phyloP scores from a whole-genome alignment of 1,140 invertebrate genomes.

The Akabosia matsudoensis region DNA sequence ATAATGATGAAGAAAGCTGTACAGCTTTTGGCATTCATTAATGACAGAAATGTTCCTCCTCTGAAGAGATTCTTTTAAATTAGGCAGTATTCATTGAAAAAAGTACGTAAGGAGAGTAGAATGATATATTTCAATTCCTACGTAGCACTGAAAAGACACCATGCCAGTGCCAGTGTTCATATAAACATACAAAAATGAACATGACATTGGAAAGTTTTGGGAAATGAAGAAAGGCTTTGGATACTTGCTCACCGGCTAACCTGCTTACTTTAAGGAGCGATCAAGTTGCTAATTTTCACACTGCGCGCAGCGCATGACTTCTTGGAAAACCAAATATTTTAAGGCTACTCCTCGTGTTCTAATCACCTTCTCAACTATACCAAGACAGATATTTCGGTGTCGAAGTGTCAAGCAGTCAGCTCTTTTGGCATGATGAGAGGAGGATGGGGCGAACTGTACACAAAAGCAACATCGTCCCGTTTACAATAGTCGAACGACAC shows the following conservation, averaged over 20 bases:
- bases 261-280: no score
- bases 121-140: no score
- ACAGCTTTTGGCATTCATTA: not conserved
- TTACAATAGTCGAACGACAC: no score
- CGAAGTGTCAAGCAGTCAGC: slow-evolving; percentile 14
- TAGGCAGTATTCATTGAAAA: no score
- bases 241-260: no score
- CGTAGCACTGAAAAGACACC: no score
- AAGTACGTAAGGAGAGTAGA: no score
- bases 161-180: no score
- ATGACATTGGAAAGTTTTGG: no score
- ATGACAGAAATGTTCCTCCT: not conserved
- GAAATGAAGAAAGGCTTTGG: no score
- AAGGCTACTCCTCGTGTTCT: slow-evolving; percentile 10
- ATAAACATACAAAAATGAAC: no score
- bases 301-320: slow-evolving; percentile 5
- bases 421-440: not conserved
- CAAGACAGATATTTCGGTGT: not conserved
- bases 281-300: slow-evolving; percentile 14
- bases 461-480: not conserved
- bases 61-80: not conserved
- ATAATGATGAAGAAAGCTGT: slow-evolving; percentile 1
- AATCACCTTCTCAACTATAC: slow-evolving; percentile 10
- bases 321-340: not conserved
- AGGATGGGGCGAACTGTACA: not conserved